Percentiles rank a stretch among this genome's conserved stretches.
Evolutionary conservation across 2,113 vertebrate genomes (phyloP).

Genomic region (Emberiza fucata): DNA sequence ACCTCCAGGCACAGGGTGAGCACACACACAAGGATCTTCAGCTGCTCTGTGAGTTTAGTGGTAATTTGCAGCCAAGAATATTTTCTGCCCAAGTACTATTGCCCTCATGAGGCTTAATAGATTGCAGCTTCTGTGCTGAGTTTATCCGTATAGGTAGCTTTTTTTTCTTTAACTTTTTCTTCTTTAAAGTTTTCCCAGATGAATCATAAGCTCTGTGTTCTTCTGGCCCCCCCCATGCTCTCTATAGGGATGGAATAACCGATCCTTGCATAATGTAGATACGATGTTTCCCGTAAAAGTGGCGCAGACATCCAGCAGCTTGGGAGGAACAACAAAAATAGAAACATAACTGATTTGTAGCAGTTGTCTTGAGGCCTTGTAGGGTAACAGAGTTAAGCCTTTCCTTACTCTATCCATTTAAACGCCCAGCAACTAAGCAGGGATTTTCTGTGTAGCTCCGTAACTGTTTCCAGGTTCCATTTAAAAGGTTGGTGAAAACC

Average conservation of each 20-base stretch:
- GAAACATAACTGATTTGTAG: constrained; percentile 25
- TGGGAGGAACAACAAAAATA: constrained; percentile 48
- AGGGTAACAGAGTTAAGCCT: constrained; percentile 56
- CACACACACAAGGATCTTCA: fast-evolving
- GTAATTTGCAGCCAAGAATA: background rate
- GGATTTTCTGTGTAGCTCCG: background rate
- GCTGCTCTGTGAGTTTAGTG: background rate
- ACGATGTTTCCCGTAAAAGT: background rate
- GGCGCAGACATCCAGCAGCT: background rate
- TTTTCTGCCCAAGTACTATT: background rate
- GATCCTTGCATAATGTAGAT: background rate
- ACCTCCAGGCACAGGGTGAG: background rate
- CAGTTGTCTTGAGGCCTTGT: constrained; percentile 52
- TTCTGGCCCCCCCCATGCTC: fast-evolving
- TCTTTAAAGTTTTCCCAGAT: background rate
- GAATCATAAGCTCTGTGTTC: background rate
- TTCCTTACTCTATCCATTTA: constrained; percentile 50
- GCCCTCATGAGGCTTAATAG: background rate
- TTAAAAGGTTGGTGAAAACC: background rate
- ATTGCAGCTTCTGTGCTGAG: background rate
- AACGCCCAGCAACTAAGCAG: background rate
- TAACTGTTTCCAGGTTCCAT: background rate
- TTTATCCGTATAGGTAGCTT: background rate
- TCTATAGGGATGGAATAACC: background rate
- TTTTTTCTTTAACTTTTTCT: background rate